Evolutionary conservation across 2,113 vertebrate genomes (phyloP).

Genomic region (Forbesichthys agassizii): DNA sequence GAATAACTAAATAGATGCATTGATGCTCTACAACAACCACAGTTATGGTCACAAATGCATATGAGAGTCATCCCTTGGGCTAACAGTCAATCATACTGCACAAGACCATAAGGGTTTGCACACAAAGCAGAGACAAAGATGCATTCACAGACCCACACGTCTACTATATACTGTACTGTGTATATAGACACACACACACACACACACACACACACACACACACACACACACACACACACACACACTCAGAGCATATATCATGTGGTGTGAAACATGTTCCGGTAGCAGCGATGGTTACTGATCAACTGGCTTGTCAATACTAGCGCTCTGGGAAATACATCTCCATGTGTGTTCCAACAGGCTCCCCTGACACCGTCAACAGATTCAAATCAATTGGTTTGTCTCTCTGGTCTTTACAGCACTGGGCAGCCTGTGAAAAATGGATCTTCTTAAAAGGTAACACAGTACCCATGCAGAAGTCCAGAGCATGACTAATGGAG

Average conservation of each 20-base stretch:
- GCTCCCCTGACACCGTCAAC: conserved; percentile 65
- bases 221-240: not conserved
- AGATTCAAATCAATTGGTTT: conserved; percentile 79
- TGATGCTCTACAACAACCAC: conserved; percentile 1
- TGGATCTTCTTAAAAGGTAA: conserved; percentile 72
- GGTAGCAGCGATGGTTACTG: not conserved
- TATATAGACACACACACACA: not conserved
- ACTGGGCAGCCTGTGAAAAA: conserved; percentile 72
- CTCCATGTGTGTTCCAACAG: conserved; percentile 65
- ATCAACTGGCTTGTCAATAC: conserved; percentile 59
- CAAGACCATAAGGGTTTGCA: too few relatives aligned
- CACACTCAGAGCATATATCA: not conserved
- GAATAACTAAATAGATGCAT: conserved; percentile 21
- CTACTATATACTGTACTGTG: not conserved
- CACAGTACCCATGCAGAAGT: conserved; percentile 66
- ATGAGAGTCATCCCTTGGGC: not conserved
- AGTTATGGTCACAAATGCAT: not conserved
- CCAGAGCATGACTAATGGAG: conserved; percentile 68
- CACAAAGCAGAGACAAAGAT: not conserved
- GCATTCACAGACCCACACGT: not conserved
- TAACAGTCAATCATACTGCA: too few relatives aligned
- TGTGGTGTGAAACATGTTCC: not conserved
- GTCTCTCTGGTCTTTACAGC: conserved; percentile 75
- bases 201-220: not conserved
- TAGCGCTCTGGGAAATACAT: conserved; percentile 59